Evolutionary conservation across 2,113 vertebrate species (phyloP).

Genomic region (Oxyura jamaicensis): DNA sequence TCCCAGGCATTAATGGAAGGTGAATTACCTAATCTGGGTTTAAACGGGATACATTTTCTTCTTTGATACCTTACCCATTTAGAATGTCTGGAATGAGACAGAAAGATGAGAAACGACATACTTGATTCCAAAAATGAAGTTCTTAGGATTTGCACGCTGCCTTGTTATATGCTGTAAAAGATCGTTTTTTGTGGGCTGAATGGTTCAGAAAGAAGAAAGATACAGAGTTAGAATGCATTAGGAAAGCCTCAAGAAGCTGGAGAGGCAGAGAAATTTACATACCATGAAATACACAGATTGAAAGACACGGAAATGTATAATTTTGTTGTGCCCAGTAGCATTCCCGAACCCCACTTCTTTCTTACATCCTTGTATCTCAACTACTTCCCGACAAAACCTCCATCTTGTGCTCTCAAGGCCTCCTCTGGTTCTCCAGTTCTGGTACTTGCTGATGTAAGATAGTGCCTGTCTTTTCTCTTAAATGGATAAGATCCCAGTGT

Average conservation of each 20-base stretch:
- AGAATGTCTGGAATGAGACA: background rate
- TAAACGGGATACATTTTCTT: background rate
- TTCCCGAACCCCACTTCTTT: background rate
- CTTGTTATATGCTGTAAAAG: background rate
- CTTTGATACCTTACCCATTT: background rate
- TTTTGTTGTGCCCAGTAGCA: background rate
- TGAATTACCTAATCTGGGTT: background rate
- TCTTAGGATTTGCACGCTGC: background rate
- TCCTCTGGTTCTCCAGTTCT: background rate
- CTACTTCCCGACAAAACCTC: background rate
- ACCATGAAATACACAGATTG: background rate
- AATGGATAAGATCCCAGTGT: background rate
- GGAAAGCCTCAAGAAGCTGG: background rate
- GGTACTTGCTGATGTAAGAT: background rate
- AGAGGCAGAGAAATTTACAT: background rate
- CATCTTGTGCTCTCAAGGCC: background rate
- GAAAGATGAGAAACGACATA: background rate
- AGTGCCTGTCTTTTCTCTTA: background rate
- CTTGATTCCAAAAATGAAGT: background rate
- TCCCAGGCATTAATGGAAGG: background rate
- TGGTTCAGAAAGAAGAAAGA: background rate
- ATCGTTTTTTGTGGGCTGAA: background rate
- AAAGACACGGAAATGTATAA: background rate
- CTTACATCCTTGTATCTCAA: background rate
- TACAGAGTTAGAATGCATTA: accelerated